These are phyloP conservation scores for Pampusana beccarii DNA, from an alignment of 2,113 vertebrate genomes.

Conservation along the genomic window DNA sequence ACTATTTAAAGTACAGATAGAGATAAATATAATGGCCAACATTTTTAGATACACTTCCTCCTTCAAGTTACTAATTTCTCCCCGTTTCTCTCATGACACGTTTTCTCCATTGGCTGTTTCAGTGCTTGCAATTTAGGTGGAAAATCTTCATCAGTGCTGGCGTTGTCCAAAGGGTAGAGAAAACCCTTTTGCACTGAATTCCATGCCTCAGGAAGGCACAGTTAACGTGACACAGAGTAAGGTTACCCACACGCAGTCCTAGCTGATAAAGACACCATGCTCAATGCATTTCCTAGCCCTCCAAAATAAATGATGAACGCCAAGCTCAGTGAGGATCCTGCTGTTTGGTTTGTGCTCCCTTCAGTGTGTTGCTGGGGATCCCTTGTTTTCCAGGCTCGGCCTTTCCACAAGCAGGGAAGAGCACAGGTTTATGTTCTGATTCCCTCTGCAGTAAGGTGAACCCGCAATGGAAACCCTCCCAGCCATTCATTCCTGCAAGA, in stretches of 20 bases:
- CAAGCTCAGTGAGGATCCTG: not conserved
- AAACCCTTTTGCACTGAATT: not conserved
- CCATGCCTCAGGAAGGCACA: not conserved
- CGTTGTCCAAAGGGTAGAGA: not conserved
- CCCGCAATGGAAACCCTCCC: not conserved
- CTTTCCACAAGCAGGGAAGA: not conserved
- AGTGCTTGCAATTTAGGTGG: not conserved
- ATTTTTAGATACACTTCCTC: not conserved
- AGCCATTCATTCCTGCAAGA: not conserved
- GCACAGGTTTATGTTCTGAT: not conserved
- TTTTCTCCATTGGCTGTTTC: fast-evolving
- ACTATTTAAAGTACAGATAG: not conserved
- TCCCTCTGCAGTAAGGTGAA: not conserved
- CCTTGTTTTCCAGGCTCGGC: not conserved
- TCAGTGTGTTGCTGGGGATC: not conserved
- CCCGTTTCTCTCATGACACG: not conserved
- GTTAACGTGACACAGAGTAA: not conserved
- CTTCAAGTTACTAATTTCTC: not conserved
- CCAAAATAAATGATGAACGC: not conserved
- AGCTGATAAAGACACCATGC: not conserved
- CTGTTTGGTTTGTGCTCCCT: not conserved
- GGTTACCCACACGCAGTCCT: not conserved
- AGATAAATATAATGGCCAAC: not conserved
- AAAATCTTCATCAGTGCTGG: not conserved
- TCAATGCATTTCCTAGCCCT: not conserved